These are phyloP conservation scores for Plutella xylostella DNA, from an alignment of 2,888 invertebrate genomes.

Conservation along the genomic window DNA sequence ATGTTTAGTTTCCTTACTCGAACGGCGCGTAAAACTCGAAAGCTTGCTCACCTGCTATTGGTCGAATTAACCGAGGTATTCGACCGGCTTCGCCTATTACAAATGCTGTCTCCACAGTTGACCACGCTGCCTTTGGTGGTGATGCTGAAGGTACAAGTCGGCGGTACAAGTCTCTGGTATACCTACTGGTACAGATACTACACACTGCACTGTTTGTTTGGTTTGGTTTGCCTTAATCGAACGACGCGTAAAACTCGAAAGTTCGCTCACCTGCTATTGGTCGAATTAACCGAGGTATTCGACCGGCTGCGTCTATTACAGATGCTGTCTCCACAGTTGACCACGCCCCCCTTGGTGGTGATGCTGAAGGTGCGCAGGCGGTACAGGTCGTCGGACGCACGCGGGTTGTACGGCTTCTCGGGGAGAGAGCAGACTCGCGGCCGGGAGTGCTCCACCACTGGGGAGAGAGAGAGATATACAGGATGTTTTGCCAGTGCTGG, in stretches of 20 bases:
- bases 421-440: conserved; percentile 88
- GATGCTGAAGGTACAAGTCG: no score
- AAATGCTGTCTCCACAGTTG: conserved; percentile 91
- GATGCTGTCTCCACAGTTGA: conserved; percentile 91
- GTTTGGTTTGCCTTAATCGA: no score
- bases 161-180: no score
- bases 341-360: conserved; percentile 88
- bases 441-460: conserved; percentile 86
- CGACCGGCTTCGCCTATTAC: conserved; percentile 84
- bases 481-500: no score
- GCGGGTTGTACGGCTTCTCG: conserved; percentile 88
- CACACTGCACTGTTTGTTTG: no score
- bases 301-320: conserved; percentile 86
- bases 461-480: conserved; percentile 1
- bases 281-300: conserved; percentile 89
- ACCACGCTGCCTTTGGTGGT: no score
- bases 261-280: conserved; percentile 82
- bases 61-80: conserved; percentile 91
- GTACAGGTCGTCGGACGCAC: conserved; percentile 86
- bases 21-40: background rate
- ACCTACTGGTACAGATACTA: no score
- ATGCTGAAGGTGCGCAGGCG: conserved; percentile 88
- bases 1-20: no score
- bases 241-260: no score
- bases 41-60: conserved; percentile 74